Conservation (phyloP, 2,888 invertebrate species). For the Limnephilus lunatus region DNA sequence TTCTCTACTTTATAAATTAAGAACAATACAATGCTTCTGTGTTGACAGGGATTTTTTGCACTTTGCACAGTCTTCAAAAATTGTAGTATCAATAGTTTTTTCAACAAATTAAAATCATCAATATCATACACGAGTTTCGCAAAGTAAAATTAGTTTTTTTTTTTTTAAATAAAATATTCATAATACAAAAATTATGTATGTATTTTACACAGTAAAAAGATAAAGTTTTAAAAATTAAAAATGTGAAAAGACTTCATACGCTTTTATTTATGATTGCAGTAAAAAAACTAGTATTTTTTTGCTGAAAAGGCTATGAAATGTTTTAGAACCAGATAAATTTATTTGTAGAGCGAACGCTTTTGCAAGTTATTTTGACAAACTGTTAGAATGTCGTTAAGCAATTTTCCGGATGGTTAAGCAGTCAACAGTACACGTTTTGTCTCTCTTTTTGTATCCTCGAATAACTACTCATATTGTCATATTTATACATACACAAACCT, state of each 20-base stretch:
- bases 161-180: too few species aligned
- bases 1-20: too few species aligned
- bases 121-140: too few species aligned
- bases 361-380: background rate
- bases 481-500: background rate
- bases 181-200: too few species aligned
- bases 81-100: too few species aligned
- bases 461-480: background rate
- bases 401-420: background rate
- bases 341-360: background rate
- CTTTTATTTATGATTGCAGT: background rate
- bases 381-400: background rate
- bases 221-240: background rate
- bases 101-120: too few species aligned
- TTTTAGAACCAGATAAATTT: background rate
- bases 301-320: too few species aligned
- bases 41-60: too few species aligned
- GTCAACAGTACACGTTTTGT: background rate
- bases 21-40: too few species aligned
- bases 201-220: too few species aligned
- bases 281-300: background rate
- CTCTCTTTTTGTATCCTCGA: background rate
- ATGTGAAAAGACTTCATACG: background rate
- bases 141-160: too few species aligned
- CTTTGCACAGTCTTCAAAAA: too few species aligned